Percentiles rank a stretch among this genome's conserved stretches.
Conservation (phyloP, 2,113 vertebrate species). For the Ibidorhyncha struthersii region DNA sequence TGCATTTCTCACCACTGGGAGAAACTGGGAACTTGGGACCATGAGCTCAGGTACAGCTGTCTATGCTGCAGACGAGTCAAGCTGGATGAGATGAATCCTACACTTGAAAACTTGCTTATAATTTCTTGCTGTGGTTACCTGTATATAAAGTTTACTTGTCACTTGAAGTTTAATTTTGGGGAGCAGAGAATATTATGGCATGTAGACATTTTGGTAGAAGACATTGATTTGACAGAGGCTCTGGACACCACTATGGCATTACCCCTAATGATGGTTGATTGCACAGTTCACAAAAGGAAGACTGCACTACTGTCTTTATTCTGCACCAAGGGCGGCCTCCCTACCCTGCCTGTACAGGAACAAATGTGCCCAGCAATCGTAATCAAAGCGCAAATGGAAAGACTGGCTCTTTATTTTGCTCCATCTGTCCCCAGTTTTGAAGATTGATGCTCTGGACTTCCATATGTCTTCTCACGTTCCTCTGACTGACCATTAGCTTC, state of each 20-base stretch:
- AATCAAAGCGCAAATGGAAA: background rate
- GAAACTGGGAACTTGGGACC: background rate
- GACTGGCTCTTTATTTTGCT: background rate
- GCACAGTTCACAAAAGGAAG: background rate
- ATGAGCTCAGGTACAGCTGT: background rate
- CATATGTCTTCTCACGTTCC: background rate
- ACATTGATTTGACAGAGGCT: background rate
- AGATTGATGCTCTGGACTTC: background rate
- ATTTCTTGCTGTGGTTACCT: background rate
- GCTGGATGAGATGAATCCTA: background rate
- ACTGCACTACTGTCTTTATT: background rate
- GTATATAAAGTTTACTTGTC: background rate
- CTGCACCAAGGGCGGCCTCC: background rate
- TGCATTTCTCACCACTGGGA: background rate
- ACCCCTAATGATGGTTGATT: background rate
- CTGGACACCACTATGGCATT: background rate
- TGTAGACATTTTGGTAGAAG: background rate
- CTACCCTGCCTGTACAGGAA: background rate
- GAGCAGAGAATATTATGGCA: background rate
- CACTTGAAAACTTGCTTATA: background rate
- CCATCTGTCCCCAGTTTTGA: background rate
- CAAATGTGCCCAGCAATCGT: background rate
- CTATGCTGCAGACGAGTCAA: accelerated
- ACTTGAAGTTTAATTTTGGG: background rate
- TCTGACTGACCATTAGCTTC: background rate